These are phyloP conservation scores for Drosophila sucinea DNA, from an alignment of 1,140 invertebrate species.

Conservation along the genomic window DNA sequence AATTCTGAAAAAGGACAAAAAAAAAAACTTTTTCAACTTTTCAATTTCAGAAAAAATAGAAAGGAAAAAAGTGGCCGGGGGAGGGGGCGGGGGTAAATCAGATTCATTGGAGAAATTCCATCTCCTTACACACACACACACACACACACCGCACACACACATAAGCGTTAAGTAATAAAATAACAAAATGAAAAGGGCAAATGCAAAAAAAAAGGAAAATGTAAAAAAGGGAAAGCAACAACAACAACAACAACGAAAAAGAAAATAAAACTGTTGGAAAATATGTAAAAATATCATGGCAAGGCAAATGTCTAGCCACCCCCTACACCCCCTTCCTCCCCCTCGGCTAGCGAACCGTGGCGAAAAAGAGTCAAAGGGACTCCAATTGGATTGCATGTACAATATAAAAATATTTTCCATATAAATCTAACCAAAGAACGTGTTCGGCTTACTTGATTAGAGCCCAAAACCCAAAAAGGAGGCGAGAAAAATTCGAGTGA, in stretches of 20 bases:
- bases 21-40: slow-evolving; percentile 68
- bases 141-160: slow-evolving; percentile 42
- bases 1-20: slow-evolving; percentile 45
- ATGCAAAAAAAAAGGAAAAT: slow-evolving; percentile 44
- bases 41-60: slow-evolving; percentile 59
- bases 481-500: neutral
- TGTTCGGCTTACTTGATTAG: slow-evolving; percentile 81
- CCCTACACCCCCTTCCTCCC: slow-evolving; percentile 4
- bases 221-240: slow-evolving; percentile 24
- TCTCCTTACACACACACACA: slow-evolving; percentile 11
- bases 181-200: slow-evolving; percentile 69
- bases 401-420: slow-evolving; percentile 78
- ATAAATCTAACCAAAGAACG: slow-evolving; percentile 80
- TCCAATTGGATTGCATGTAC: slow-evolving; percentile 56
- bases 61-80: slow-evolving; percentile 29
- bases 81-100: slow-evolving; percentile 40
- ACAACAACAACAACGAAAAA: slow-evolving; percentile 27
- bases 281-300: slow-evolving; percentile 79
- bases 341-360: neutral
- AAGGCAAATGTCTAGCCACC: slow-evolving; percentile 62
- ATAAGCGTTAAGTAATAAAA: slow-evolving; percentile 80
- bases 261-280: slow-evolving; percentile 41
- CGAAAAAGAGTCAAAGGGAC: slow-evolving; percentile 35
- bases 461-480: slow-evolving; percentile 34
- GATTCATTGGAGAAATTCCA: slow-evolving; percentile 24